Base-by-base conservation (phyloP, 2,797 vertebrate species). In the Podargus strigoides region DNA sequence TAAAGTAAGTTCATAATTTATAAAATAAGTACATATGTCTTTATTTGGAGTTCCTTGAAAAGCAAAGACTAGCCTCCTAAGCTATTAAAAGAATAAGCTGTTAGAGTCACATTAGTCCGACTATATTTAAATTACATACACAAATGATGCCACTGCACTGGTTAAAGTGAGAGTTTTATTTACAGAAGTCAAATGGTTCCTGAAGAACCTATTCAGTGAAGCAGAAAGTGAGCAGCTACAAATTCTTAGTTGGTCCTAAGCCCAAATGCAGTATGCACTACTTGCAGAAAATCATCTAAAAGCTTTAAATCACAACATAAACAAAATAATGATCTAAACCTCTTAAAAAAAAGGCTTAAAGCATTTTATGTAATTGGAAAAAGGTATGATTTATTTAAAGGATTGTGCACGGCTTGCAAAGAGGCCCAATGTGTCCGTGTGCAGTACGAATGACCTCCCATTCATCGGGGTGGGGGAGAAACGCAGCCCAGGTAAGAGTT, bases 401-500 rank as follows among this genome's bases (percentile, higher is more conserved):
- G 50, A 21, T 26, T 46, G 20, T 8, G 32, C 8, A 6, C 0
- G 10, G 56, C 46, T 41, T 39, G 62, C 0, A 0, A 80, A 50
- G 52, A n/a, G 28, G 56, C 21, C 22, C 10, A 22, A 42, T 36
- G 7, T 10, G 24, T 42, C 21, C 69, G 59, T 63, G 52, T 19
- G 46, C 34, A 18, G 36, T 2, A 26, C 5, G 2, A 68, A 62
- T 18, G 23, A 11, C 23, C 41, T 47, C 41, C 37, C 28, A 28
- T 4, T 41, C 32, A 15, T 22, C 3, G 0, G 4, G 52, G 34
- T 55, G 12, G 52, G 34, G 59, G 12, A 78, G n/a, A 68, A 73
- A 26, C 3, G 1, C 56, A 34, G 55, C 18, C n/a, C 41, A 74
- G 86, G 10, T 39, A 23, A 78, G 82, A 66, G 73, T 27, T 74